Conservation (phyloP, 2,888 invertebrate species). For the Sarcophaga caerulescens region DNA sequence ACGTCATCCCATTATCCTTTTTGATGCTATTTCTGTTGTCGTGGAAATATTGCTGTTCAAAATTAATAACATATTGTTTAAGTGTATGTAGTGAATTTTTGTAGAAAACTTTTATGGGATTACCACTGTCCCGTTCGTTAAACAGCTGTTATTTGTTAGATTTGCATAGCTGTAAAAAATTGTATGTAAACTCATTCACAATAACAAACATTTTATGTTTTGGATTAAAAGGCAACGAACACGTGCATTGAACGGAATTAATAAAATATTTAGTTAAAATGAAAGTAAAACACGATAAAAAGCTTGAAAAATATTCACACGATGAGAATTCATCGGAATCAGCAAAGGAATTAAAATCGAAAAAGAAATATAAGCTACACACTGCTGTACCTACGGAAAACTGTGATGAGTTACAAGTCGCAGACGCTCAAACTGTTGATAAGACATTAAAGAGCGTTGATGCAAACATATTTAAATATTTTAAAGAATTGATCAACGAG, state of each 20-base stretch:
- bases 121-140: too few relatives aligned
- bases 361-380: constrained; percentile 31
- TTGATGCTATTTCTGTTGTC: too few relatives aligned
- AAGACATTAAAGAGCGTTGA: constrained; percentile 69
- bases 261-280: constrained; percentile 60
- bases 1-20: too few relatives aligned
- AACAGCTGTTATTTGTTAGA: neutral
- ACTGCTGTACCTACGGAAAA: neutral
- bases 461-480: constrained; percentile 73
- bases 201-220: constrained; percentile 48
- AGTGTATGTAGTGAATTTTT: too few relatives aligned
- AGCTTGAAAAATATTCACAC: constrained; percentile 43
- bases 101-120: too few relatives aligned
- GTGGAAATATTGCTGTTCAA: too few relatives aligned
- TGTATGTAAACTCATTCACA: constrained; percentile 22
- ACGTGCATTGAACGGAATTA: constrained; percentile 48
- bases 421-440: neutral
- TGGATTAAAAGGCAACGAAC: constrained; percentile 47
- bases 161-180: neutral
- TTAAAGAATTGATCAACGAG: constrained; percentile 74
- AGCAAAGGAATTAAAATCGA: neutral
- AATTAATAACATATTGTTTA: too few relatives aligned
- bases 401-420: constrained; percentile 5
- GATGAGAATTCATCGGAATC: constrained; percentile 9
- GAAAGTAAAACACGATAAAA: constrained; percentile 67